Base-by-base conservation (phyloP, 1,140 invertebrate genomes). In the Drosophila suzukii region DNA sequence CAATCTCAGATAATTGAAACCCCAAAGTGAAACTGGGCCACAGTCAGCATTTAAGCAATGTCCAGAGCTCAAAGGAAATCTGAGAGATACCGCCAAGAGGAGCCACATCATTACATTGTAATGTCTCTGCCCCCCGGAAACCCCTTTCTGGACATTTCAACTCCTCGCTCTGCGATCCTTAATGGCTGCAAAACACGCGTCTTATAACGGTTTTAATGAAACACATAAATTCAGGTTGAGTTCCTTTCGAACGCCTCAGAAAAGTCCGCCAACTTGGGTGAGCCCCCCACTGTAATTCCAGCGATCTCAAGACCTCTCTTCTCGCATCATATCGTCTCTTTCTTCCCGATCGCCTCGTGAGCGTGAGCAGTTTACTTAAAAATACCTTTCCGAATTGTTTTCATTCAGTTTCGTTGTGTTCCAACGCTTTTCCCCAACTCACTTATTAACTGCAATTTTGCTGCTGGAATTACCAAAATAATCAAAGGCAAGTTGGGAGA, bases 131-230 rank as follows among this genome's bases (percentile, higher is more conserved):
- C 13, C 46, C 44, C 44, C 17, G 0, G 11, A 46, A 4, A 8
- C 32, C 38, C 65, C 11, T n/a, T 11, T 55, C 13, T 30, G 47
- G 8, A 4, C 13, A 30, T 17, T 44, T 20, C 32, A 44, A 27
- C 24, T 13, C 54, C 50, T 24, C 12, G 12, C 38, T 43, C 30
- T 30, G 34, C 44, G 63, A 81, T 72, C 46, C 54, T 75, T 86
- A 88, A 88, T 88, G 79, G 79, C 79, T 60, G 49, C 39, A 49
- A 77, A 82, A 86, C 83, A 86, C 83, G 83, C 83, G 79, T 66
- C 79, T 79, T 58, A 75, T 86, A 86, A 88, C 83, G 83, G 83
- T 76, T 88, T 78, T 86, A 86, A 83, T 86, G 83, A 88, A 86
- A 86, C 79, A 88, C 75, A 86, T 88, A 82, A 86, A 86, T 88